phyloP scores from a whole-genome alignment of 2,888 invertebrate genomes.

The Yponomeuta cagnagella region DNA sequence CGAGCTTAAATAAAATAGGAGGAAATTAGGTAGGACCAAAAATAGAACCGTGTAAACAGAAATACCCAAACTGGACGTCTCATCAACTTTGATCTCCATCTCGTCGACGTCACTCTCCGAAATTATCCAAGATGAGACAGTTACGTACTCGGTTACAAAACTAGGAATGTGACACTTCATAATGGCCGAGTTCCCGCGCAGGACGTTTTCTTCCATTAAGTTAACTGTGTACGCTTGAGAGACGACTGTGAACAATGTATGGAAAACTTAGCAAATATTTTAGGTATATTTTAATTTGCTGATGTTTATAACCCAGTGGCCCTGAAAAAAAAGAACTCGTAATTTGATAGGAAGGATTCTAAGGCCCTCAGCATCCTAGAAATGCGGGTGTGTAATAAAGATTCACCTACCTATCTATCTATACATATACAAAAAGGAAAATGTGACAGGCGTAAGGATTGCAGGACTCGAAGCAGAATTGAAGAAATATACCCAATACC shows the following conservation, averaged over 20 bases:
- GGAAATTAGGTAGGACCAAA: background rate
- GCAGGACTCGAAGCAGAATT: background rate
- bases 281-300: background rate
- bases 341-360: background rate
- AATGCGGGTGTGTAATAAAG: no score
- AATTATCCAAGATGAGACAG: conserved; percentile 83
- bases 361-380: no score
- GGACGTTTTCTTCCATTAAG: conserved; percentile 86
- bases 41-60: background rate
- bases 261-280: background rate
- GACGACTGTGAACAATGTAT: conserved; percentile 77
- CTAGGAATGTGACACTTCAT: conserved; percentile 88
- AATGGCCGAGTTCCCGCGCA: conserved; percentile 85
- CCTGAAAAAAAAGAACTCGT: background rate
- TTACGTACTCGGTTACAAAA: conserved; percentile 86
- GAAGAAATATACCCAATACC: conserved; percentile 18
- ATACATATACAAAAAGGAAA: no score
- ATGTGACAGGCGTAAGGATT: background rate
- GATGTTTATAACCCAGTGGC: background rate
- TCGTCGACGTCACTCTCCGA: conserved; percentile 80
- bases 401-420: no score
- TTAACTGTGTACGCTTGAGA: conserved; percentile 86
- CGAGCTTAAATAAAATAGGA: background rate
- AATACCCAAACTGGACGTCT: conserved; percentile 54
- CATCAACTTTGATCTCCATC: conserved; percentile 55